Evolutionary conservation across 2,797 vertebrate species (phyloP), one percentile per base, ranked within the genome.

Genomic region (Morelia viridis): DNA sequence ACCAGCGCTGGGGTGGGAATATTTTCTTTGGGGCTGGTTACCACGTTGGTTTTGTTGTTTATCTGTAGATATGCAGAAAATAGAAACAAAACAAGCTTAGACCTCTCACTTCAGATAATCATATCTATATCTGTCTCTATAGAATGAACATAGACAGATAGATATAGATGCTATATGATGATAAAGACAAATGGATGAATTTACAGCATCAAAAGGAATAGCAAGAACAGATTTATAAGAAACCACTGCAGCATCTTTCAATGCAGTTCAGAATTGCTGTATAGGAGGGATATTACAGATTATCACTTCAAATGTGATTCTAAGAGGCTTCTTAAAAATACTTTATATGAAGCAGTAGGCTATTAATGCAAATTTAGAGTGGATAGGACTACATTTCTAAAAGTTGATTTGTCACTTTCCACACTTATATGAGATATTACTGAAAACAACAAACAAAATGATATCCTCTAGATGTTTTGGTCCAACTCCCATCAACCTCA

Each of bases 1-100:
- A 99, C 99, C 99, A 99, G 99, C 98, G 98, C 98, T 85, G 99
- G 99, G 98, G 98, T 98, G 96, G 98, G 98, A 96, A 98, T 98
- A 97, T 98, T 98, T 97, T 99, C 99, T 99, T 99, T 99, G 97
- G 99, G 98, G 98, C 98, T 99, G 98, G 98, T 99, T 98, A 99
- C 98, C 98, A 99, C 98, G 98, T 99, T 99, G 97, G 98, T 97
- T 99, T 99, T 99, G 99, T 98, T 99, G 99, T 99, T 99, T 98
- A 99, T 99, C 99, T 99, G 98, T 97, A 98, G 98, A 96, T 98
- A 97, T 98, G 98, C 97, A 98, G 97, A 99, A 98, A 98, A 98
- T 93, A 98, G 97, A 98, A 97, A 98, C 96, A 98, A 96, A 80
- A 98, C 93, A 97, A 64, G 93, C 97, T 97, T 98, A 97, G 97